Percentiles rank a stretch among this genome's conserved stretches.
Evolutionary conservation across 2,113 vertebrate species (phyloP).

Genomic region (Furnarius figulus): DNA sequence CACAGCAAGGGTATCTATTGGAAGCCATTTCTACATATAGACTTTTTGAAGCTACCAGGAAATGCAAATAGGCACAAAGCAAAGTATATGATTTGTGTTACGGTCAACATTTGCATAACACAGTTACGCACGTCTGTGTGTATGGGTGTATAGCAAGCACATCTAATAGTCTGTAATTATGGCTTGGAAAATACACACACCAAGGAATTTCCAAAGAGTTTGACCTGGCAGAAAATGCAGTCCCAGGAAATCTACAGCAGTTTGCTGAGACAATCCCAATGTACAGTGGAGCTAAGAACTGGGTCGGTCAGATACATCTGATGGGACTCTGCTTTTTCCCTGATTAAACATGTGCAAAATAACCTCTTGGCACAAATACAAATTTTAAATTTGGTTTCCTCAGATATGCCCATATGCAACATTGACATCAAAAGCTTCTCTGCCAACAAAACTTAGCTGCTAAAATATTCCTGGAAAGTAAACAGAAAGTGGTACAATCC

Average conservation of each 20-base stretch:
- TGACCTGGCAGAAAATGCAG: slow-evolving; percentile 42
- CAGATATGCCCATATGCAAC: background rate
- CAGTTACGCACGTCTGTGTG: slow-evolving; percentile 24
- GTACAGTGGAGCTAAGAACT: background rate
- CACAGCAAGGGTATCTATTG: background rate
- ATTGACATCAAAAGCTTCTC: background rate
- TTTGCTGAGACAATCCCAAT: background rate
- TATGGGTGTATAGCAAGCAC: slow-evolving; percentile 31
- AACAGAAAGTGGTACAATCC: background rate
- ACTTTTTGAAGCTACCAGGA: background rate
- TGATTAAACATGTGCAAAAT: background rate
- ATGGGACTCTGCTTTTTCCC: background rate
- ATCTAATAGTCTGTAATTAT: slow-evolving; percentile 58
- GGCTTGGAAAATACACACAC: slow-evolving; percentile 49
- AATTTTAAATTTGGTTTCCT: background rate
- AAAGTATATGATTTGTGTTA: background rate
- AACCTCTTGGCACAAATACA: background rate
- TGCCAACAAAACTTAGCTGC: background rate
- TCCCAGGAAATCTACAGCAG: slow-evolving; percentile 14
- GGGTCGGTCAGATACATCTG: background rate
- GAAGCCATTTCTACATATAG: background rate
- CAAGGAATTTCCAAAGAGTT: slow-evolving; percentile 60
- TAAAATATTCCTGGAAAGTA: slow-evolving; percentile 38
- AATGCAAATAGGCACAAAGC: background rate
- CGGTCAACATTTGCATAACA: slow-evolving; percentile 24